Percentiles rank a stretch among this genome's conserved stretches.
phyloP scores from a whole-genome alignment of 2,113 vertebrate species.

The Rhea pennata region DNA sequence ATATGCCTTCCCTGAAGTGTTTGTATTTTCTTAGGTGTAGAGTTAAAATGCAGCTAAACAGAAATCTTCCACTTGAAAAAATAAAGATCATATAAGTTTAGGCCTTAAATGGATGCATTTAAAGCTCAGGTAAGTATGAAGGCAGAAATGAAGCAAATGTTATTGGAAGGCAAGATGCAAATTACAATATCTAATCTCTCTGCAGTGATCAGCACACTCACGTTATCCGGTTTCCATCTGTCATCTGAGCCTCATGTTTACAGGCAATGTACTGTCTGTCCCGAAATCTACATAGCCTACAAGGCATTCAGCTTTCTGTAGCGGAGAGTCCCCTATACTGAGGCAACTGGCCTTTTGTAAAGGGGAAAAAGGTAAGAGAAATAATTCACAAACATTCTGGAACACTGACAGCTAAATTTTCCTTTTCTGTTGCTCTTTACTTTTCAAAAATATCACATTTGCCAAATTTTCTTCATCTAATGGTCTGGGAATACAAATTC shows the following conservation, averaged over 20 bases:
- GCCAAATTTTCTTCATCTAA: not conserved
- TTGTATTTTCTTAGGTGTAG: not conserved
- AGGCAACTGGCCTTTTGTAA: not conserved
- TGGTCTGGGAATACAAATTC: not conserved
- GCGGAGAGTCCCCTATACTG: not conserved
- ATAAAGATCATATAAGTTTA: not conserved
- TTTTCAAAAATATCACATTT: not conserved
- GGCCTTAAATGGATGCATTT: not conserved
- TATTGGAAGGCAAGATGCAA: conserved; percentile 52
- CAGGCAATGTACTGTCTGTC: conserved; percentile 53
- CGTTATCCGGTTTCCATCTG: conserved; percentile 67
- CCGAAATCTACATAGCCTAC: conserved; percentile 28
- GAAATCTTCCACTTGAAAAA: not conserved
- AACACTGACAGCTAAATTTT: not conserved
- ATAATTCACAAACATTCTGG: conserved; percentile 3
- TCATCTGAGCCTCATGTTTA: conserved; percentile 68
- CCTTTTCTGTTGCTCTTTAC: not conserved
- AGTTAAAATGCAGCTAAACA: not conserved
- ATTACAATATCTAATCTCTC: conserved; percentile 39
- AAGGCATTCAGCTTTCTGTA: conserved; percentile 10
- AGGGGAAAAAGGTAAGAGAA: not conserved
- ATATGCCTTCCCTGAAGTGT: not conserved
- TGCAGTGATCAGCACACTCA: conserved; percentile 15
- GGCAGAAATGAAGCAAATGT: not conserved
- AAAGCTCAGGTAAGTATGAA: conserved; percentile 20